Percentiles rank a stretch among this genome's conserved stretches.
These are phyloP conservation scores for Coleophora deauratella DNA, from an alignment of 2,888 invertebrate species.

Conservation along the genomic window DNA sequence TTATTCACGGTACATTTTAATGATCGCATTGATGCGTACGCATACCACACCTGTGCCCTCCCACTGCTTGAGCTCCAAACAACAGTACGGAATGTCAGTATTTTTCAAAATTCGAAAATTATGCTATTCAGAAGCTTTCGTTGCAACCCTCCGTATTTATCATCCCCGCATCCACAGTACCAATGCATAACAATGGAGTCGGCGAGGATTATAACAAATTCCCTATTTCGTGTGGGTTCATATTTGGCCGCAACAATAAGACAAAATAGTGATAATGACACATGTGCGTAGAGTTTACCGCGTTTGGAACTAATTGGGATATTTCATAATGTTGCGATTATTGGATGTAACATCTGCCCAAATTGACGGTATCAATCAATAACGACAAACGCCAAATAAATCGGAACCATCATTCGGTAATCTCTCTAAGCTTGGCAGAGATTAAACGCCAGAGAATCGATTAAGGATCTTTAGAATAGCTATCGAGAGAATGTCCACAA, in stretches of 20 bases:
- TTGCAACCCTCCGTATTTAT: conserved; percentile 33
- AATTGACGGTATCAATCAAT: conserved; percentile 11
- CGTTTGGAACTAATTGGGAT: conserved; percentile 71
- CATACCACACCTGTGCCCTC: conserved; percentile 17
- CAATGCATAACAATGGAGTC: conserved; percentile 61
- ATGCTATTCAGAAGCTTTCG: conserved; percentile 39
- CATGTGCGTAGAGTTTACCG: conserved; percentile 64
- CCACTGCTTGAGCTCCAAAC: conserved; percentile 18
- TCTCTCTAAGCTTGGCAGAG: too few relatives aligned
- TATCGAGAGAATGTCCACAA: too few relatives aligned
- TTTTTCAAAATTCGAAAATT: conserved; percentile 31
- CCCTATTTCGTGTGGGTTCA: conserved; percentile 71
- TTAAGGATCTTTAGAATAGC: too few relatives aligned
- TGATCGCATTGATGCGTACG: conserved; percentile 34
- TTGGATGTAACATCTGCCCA: conserved; percentile 61
- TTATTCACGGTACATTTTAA: conserved; percentile 50
- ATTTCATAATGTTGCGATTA: conserved; percentile 57
- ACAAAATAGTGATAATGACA: conserved; percentile 68
- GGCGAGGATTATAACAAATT: conserved; percentile 68
- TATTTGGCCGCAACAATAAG: conserved; percentile 65
- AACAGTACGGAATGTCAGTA: conserved; percentile 23
- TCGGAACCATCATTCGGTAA: too few relatives aligned
- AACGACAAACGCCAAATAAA: too few relatives aligned
- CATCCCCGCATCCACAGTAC: conserved; percentile 36
- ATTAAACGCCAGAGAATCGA: too few relatives aligned